Base-by-base conservation (phyloP, 2,797 vertebrate species). In the Capromys pilorides region DNA sequence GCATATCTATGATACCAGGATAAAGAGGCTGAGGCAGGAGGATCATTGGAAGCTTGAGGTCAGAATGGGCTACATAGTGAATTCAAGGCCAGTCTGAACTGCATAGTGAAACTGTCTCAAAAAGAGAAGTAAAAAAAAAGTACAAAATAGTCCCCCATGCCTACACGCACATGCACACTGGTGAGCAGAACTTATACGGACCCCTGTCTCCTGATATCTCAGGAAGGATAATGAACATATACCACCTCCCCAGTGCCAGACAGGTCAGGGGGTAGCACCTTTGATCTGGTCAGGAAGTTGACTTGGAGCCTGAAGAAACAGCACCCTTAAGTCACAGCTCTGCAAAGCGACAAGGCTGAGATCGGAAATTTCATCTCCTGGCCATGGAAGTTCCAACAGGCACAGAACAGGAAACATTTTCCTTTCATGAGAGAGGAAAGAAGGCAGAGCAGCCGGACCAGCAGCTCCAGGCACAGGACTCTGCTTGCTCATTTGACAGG, bases 401-500 rank as follows among this genome's bases (percentile, higher is more conserved):
- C 1, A 2, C 16, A 36, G 54, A 93, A 91, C 26, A 3, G 31
- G 78, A 64, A 88, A 86, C 2, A 4, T 33, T 12, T 33, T 69
- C 66, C 26, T 90, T 2, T 5, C 1, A 16, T 11, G 69, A 77
- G 36, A 69, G 71, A 33, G 41, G 26, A 71, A 6, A n/a, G 26
- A 3, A n/a, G 31, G 16, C n/a, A 69, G 10, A 33, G 10, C 22
- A 2, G 19, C 24, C 2, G 6, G 41, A 57, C 45, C 0, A 7
- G 6, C 5, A 0, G 0, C 16, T 18, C 18, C 4, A 8, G 3
- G 26, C 11, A 8, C 24, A 14, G 31, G 21, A 31, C 41, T 49
- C 85, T 82, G 83, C 82, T 85, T 88, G 64, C 57, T n/a, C 10
- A 26, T 67, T 36, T 77, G 57, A 49, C 87, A 82, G 84, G 91